Base-by-base conservation (phyloP, 2,888 invertebrate genomes). In the Iselma pallidipennis region DNA sequence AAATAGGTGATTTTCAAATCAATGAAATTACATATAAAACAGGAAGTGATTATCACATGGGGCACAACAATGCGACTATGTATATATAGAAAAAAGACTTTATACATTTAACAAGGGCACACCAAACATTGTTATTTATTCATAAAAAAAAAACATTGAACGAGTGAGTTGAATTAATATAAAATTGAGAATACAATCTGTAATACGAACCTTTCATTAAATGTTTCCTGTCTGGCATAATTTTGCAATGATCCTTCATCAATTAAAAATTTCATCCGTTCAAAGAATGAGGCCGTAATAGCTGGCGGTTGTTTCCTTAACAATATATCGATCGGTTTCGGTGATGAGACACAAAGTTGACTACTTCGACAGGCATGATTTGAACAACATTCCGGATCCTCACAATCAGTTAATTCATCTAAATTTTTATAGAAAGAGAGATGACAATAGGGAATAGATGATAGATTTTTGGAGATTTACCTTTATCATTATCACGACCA, bases 231-330 rank as follows among this genome's bases (percentile, higher is more conserved):
- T 72, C 95, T 92, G 9, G 98, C 96, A 83, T 98, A 98, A 82
- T 94, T 96, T 83, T 99, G 99, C 55, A 99, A 89, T 81, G 97
- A 97, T 79, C 96, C 96, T 81, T 97, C 96, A 82, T 98, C 98
- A 71, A 99, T 96, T 68, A 99, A 87, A 85, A 99, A 99, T 80
- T 95, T 95, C 94, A 98, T 96, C 76, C 97, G 88, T 81, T 98
- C 96, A 80, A 96, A 98, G 87, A 99, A 99, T 1, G 97, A 96
- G 1, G 98, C 97, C 0, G 97, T 98, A 75, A 96, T 94, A 23
- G 95, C 94, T 2, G 97, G 96, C 0, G 98, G 96, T 79, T 98
- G 97, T 82, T 97, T 97, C 59, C 97, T 86, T 50, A 98, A 86
- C 14, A 99, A 86, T 67, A 98, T 96, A 81, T 98, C 97, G 64